These are phyloP conservation scores for Scaptodrosophila latifasciaeformis DNA, from an alignment of 2,888 invertebrate genomes.

Conservation along the genomic window DNA sequence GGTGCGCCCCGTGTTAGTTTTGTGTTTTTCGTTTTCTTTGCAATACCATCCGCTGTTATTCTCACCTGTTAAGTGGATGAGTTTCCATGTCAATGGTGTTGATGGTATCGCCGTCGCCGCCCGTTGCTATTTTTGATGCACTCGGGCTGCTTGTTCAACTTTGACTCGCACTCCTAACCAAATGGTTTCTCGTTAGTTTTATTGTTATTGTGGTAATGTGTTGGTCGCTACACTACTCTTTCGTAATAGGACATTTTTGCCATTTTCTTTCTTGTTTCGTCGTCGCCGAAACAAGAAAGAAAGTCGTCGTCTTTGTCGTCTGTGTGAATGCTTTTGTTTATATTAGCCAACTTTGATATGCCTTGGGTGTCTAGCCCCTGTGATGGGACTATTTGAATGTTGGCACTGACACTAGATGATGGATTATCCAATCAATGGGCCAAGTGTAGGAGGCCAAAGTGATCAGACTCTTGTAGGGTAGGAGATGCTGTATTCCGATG, in stretches of 20 bases:
- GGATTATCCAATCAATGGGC: slow-evolving; percentile 55
- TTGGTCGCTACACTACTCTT: too few relatives aligned
- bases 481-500: too few relatives aligned
- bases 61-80: slow-evolving; percentile 79
- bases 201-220: too few relatives aligned
- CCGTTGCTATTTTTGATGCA: slow-evolving; percentile 82
- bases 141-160: slow-evolving; percentile 10
- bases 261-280: background rate
- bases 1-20: too few relatives aligned
- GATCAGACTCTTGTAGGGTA: too few relatives aligned
- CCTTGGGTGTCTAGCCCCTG: too few relatives aligned
- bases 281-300: too few relatives aligned
- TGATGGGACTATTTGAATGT: too few relatives aligned
- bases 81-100: slow-evolving; percentile 88
- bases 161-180: background rate
- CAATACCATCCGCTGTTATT: slow-evolving; percentile 76
- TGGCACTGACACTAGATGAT: background rate
- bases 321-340: background rate
- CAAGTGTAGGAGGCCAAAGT: too few relatives aligned
- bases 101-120: slow-evolving; percentile 79
- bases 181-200: too few relatives aligned
- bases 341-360: too few relatives aligned
- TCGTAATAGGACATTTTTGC: too few relatives aligned
- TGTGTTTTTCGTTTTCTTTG: background rate
- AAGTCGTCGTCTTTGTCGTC: background rate